Conservation (phyloP, 2,113 vertebrate species). For the Progne subis region DNA sequence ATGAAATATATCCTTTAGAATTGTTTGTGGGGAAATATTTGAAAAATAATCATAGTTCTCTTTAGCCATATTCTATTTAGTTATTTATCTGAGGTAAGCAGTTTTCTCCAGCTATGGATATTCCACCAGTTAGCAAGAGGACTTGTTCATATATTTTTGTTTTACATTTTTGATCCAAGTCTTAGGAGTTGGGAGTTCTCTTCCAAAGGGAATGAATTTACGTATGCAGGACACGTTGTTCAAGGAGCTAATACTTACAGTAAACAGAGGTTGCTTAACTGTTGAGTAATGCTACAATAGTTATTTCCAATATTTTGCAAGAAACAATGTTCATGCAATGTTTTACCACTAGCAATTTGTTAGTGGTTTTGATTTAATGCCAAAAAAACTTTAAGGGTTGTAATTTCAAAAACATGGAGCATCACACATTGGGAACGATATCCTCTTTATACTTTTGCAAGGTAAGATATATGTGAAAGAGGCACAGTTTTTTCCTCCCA, state of each 20-base stretch:
- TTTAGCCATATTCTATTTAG: not conserved
- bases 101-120: not conserved
- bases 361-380: constrained; percentile 67
- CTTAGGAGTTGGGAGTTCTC: constrained; percentile 41
- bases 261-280: constrained; percentile 55
- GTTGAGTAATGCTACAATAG: constrained; percentile 58
- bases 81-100: constrained; percentile 19
- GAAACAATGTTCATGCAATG: constrained; percentile 69
- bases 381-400: constrained; percentile 46
- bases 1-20: not conserved
- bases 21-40: not conserved
- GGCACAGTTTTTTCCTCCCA: not conserved
- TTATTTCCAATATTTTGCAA: constrained; percentile 77
- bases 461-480: not conserved
- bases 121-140: not conserved
- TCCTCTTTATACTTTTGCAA: not conserved
- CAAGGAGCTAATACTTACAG: constrained; percentile 38
- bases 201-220: constrained; percentile 44
- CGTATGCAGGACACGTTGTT: constrained; percentile 59
- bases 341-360: constrained; percentile 68
- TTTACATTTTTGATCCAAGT: constrained; percentile 53
- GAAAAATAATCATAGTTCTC: not conserved
- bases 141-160: constrained; percentile 11
- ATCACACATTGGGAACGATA: not conserved
- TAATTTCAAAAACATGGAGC: constrained; percentile 53